Percentiles rank a stretch among this genome's conserved stretches.
These are phyloP conservation scores for Mercenaria mercenaria DNA, from an alignment of 1,140 invertebrate genomes.

Conservation along the genomic window DNA sequence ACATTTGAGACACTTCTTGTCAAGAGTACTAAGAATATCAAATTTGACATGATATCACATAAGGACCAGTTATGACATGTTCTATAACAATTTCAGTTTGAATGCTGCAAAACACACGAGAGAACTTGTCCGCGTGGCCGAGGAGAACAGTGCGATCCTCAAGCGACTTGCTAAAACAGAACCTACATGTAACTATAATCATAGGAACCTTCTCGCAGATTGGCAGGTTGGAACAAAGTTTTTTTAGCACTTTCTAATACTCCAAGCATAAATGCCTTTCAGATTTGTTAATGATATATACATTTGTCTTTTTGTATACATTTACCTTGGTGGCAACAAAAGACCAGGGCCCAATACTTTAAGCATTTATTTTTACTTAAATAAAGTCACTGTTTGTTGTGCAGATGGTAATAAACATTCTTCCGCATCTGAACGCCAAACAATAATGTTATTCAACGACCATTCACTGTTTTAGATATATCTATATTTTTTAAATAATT, in stretches of 20 bases:
- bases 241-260: neutral
- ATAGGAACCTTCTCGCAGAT: neutral
- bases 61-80: too few species aligned
- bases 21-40: too few species aligned
- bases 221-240: conserved; percentile 18
- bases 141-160: conserved; percentile 26
- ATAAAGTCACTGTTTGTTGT: neutral
- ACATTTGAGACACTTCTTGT: too few species aligned
- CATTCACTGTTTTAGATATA: too few species aligned
- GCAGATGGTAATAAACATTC: neutral
- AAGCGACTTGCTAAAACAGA: neutral
- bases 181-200: conserved; percentile 40
- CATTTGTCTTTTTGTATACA: neutral
- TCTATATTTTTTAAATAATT: too few species aligned
- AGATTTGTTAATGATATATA: neutral
- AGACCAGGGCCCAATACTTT: too few species aligned
- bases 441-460: too few species aligned
- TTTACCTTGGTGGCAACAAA: neutral
- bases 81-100: neutral
- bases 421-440: too few species aligned
- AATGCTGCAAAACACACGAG: conserved; percentile 20
- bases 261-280: neutral
- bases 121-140: conserved; percentile 21
- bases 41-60: too few species aligned
- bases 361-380: neutral